Evolutionary conservation across 2,113 vertebrate genomes (phyloP).

Genomic region (Zosterops lateralis): DNA sequence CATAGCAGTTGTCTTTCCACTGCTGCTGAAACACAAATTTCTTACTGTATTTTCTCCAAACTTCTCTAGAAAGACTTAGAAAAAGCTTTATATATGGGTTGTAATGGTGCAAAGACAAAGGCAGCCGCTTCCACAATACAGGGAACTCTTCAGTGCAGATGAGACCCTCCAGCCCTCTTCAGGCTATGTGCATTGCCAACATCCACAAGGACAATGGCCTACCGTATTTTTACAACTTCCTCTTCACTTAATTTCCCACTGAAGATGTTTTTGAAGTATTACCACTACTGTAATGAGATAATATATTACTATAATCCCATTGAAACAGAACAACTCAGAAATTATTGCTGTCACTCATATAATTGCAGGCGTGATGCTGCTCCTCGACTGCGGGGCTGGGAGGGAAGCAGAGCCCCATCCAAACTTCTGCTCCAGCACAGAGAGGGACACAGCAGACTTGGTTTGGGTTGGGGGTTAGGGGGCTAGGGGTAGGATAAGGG

Average conservation of each 20-base stretch:
- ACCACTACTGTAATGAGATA: background rate
- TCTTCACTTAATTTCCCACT: constrained; percentile 5
- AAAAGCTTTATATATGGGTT: background rate
- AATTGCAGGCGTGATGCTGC: background rate
- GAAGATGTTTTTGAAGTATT: background rate
- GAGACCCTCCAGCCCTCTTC: background rate
- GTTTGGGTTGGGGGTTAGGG: too few species aligned
- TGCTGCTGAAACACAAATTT: background rate
- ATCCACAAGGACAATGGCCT: background rate
- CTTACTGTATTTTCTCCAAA: background rate
- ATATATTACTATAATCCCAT: background rate
- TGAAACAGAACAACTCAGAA: background rate
- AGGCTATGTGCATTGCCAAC: background rate
- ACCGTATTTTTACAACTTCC: background rate
- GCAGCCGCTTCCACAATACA: background rate
- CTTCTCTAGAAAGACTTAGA: background rate
- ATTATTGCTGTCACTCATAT: background rate
- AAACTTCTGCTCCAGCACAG: background rate
- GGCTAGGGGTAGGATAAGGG: too few species aligned
- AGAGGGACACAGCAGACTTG: background rate
- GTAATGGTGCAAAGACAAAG: background rate
- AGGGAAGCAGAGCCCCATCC: background rate
- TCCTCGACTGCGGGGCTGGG: background rate
- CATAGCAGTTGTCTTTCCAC: background rate
- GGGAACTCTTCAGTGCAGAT: background rate